These are phyloP conservation scores for Myocastor coypus DNA, from an alignment of 2,113 vertebrate genomes.

Conservation along the genomic window DNA sequence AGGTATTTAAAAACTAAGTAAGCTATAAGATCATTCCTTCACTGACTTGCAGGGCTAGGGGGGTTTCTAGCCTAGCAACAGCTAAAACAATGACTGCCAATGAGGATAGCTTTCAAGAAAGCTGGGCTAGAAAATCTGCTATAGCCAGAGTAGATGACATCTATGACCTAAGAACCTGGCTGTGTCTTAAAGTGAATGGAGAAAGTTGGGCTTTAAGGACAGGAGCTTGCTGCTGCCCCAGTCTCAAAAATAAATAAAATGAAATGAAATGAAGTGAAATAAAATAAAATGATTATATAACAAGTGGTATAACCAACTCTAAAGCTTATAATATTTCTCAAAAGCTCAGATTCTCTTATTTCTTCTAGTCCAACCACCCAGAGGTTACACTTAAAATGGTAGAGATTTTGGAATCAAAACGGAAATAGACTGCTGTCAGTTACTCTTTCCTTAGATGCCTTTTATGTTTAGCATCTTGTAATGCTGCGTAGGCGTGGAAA, in stretches of 20 bases:
- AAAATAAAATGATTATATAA: background rate
- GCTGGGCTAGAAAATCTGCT: background rate
- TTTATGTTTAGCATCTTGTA: background rate
- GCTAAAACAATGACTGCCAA: slow-evolving; percentile 6
- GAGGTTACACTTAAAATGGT: background rate
- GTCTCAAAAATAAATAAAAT: background rate
- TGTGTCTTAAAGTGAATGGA: background rate
- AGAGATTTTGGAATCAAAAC: background rate
- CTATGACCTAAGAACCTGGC: background rate
- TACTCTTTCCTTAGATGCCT: slow-evolving; percentile 7
- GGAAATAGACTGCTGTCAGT: background rate
- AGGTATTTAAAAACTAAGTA: slow-evolving; percentile 65
- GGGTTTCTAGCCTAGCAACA: slow-evolving; percentile 68
- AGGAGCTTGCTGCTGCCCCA: background rate
- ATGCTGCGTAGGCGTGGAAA: background rate
- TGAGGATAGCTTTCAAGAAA: background rate
- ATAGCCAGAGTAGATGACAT: background rate
- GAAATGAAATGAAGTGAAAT: too few species aligned
- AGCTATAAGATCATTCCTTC: slow-evolving; percentile 60
- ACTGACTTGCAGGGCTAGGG: background rate
- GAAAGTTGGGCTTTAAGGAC: slow-evolving; percentile 36
- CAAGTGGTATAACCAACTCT: background rate
- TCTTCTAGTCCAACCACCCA: background rate
- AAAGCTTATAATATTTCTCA: background rate
- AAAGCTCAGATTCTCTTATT: background rate